phyloP scores from a whole-genome alignment of 2,888 invertebrate species.

The Macrophya annulata region DNA sequence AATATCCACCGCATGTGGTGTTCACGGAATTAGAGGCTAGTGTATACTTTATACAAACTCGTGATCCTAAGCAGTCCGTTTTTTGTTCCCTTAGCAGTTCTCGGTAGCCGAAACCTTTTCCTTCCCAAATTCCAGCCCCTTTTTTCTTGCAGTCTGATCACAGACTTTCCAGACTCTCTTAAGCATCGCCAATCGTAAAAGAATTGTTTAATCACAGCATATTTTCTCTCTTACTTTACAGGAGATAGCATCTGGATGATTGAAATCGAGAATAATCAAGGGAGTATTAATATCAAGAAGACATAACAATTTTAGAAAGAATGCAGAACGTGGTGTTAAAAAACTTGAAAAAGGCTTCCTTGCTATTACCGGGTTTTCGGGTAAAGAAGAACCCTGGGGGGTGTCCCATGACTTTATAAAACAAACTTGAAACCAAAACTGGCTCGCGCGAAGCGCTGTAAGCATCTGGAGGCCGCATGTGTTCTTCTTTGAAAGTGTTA shows the following conservation, averaged over 20 bases:
- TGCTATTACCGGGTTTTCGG: background rate
- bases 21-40: background rate
- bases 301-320: background rate
- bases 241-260: background rate
- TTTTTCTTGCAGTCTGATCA: background rate
- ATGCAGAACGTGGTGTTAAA: background rate
- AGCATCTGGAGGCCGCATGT: slow-evolving; percentile 48
- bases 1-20: slow-evolving; percentile 11
- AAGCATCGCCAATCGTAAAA: background rate
- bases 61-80: background rate
- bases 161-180: background rate
- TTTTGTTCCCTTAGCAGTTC: background rate
- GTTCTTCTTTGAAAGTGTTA: slow-evolving; percentile 4
- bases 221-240: background rate
- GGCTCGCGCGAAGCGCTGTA: slow-evolving; percentile 46
- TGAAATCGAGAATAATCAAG: background rate
- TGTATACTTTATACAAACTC: background rate
- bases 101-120: background rate
- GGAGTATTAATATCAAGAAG: background rate
- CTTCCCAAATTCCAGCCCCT: background rate
- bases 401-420: background rate
- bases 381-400: slow-evolving; percentile 6
- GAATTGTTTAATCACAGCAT: background rate
- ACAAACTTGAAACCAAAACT: slow-evolving; percentile 1
- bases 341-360: background rate